Base-by-base conservation (phyloP, 2,797 vertebrate species). In the Smutsia temminckii region DNA sequence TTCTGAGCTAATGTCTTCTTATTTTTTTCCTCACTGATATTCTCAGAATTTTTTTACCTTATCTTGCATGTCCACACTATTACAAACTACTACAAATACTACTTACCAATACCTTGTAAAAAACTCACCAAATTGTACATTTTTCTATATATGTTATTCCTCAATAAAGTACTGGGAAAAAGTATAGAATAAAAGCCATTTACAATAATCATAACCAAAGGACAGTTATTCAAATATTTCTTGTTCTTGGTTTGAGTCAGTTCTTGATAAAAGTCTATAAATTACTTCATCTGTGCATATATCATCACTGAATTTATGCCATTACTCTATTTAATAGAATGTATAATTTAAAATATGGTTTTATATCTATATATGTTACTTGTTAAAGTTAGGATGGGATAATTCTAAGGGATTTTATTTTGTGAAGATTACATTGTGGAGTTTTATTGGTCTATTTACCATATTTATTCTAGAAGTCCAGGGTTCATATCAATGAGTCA, bases 91-190 rank as follows among this genome's bases (percentile, higher is more conserved):
- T 88, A 42, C 16, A 72, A 95, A 80, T 5, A 8, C n/a, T 61
- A 85, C 51, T 85, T 85, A 93, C 10, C 74, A 95, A 57, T 94
- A 90, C 64, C 37, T 46, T 71, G 3, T 12, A n/a, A 81, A 81
- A 94, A 72, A 85, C 20, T 71, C n/a, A n/a, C 37, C 49, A 85
- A 49, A 3, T 34, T 89, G 13, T 59, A 94, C 10, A 68, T 53
- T 92, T 85, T 61, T 59, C 23, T 34, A 55, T 59, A 89, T 29
- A 34, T 51, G 42, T 53, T 42, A 85, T 61, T 57, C 14, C 13
- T 85, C 53, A 42, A 61, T 66, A 66, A 79, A 94, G 18, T 23
- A 49, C 23, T 69, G 1, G 51, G 20, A 10, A 37, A 83, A 91
- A 91, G 42, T 80, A 53, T 7, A 59, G 51, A 94, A 66, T 21